phyloP scores from a whole-genome alignment of 1,140 invertebrate species.

The Dufourea novaeangliae region DNA sequence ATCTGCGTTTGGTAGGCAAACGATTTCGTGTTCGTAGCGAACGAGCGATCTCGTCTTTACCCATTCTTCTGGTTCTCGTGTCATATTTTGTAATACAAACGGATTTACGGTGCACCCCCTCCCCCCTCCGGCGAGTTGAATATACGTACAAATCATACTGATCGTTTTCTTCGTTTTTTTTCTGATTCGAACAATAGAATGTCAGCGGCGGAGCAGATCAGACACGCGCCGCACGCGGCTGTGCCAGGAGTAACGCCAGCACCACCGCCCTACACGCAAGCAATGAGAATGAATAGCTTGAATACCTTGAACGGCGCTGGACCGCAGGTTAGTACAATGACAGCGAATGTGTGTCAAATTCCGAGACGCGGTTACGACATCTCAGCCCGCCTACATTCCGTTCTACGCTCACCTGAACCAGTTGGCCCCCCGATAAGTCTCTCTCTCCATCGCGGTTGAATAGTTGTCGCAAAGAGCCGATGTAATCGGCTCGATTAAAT shows the following conservation, averaged over 20 bases:
- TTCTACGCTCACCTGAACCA: slow-evolving; percentile 43
- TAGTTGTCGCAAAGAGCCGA: background rate
- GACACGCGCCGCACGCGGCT: slow-evolving; percentile 85
- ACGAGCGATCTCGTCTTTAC: background rate
- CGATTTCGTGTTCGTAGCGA: background rate
- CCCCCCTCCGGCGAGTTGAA: background rate
- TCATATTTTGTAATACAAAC: background rate
- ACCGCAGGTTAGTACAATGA: slow-evolving; percentile 78
- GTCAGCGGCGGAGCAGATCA: slow-evolving; percentile 80
- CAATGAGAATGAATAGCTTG: slow-evolving; percentile 80
- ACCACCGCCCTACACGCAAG: slow-evolving; percentile 87
- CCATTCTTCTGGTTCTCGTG: no score
- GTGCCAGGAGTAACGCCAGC: slow-evolving; percentile 90
- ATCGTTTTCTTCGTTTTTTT: slow-evolving; percentile 29
- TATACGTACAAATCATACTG: no score
- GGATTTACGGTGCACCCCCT: background rate
- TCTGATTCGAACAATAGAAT: slow-evolving; percentile 74
- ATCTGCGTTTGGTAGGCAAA: background rate
- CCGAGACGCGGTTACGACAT: slow-evolving; percentile 57
- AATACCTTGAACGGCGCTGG: slow-evolving; percentile 82
- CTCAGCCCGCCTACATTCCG: slow-evolving; percentile 30
- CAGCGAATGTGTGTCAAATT: slow-evolving; percentile 62
- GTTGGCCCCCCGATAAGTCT: background rate
- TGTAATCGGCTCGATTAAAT: slow-evolving; percentile 10
- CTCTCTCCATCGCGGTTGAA: background rate